Conservation (phyloP, 2,888 invertebrate genomes). For the Leptarthrus brevirostris region DNA sequence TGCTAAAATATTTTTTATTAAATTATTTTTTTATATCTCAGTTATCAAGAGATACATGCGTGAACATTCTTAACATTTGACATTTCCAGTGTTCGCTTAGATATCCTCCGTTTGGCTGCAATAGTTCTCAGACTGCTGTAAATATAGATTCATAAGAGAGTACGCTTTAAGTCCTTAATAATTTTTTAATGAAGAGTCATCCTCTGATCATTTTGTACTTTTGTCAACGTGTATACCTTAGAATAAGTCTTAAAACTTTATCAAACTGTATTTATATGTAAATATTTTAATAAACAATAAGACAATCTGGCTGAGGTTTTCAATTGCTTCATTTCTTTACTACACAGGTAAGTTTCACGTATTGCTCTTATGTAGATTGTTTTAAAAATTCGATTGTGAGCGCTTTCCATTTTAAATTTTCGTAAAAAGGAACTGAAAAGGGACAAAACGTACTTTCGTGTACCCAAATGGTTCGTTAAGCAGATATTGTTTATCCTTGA, state of each 20-base stretch:
- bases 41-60: constrained; percentile 17
- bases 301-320: constrained; percentile 14
- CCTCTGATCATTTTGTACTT: constrained; percentile 41
- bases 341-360: no score
- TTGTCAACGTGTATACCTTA: constrained; percentile 17
- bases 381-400: no score
- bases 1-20: background rate
- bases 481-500: no score
- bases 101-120: background rate
- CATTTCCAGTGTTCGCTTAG: constrained; percentile 32
- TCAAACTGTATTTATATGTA: constrained; percentile 51
- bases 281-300: constrained; percentile 51
- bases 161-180: constrained; percentile 2
- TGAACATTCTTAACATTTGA: constrained; percentile 22
- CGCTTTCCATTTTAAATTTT: no score
- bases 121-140: constrained; percentile 1
- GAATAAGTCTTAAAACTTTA: constrained; percentile 14
- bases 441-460: no score
- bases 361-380: no score
- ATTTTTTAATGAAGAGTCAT: constrained; percentile 32
- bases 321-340: no score
- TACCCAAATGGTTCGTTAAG: no score
- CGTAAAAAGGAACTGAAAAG: no score
- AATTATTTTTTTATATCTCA: background rate
- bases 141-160: background rate